Evolutionary conservation across 2,888 invertebrate genomes (phyloP), one percentile per base, ranked within the genome.

Genomic region (Sepiola atlantica): DNA sequence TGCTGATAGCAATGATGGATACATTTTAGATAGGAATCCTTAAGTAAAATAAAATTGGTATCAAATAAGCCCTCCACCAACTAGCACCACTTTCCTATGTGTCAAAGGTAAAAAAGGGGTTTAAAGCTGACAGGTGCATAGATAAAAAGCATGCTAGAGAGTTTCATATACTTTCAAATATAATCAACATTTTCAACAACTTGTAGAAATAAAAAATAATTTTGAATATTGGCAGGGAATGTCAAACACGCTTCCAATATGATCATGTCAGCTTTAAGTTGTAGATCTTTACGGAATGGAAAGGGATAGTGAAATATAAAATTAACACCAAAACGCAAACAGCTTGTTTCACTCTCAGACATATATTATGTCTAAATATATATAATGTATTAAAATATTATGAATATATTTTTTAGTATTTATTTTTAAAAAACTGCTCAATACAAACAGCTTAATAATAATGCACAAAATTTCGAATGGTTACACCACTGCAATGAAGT

Each of bases 201-300:
- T 92, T 92, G 92, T 92, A 92, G 92, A 92, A 92, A 92, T 92
- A 92, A 92, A 92, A 77, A 91, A 91, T 91, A 91, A 92, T n/a
- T 92, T 92, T 54, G 28, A 92, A 92, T 45, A 92, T 92, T 92
- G 54, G 92, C 92, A 92, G 92, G 92, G 92, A 92, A 92, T 92
- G 92, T 92, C 92, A 54, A 92, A 92, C 92, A 92, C 54, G 54
- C 92, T 92, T 92, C 45, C 55, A 55, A 92, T 92, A 92, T 55
- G 45, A 45, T 45, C 55, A n/a, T 92, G 92, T 92, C 45, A 35
- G 92, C 92, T 92, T 55, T n/a, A 92, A 92, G 55, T 90, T 32
- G 32, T 32, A 12, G 28, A 77, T 77, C 1, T 77, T 77, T n/a
- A 32, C n/a, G 77, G 77, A 77, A 77, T 77, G 77, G 77, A 77